Evolutionary conservation across 1,140 invertebrate species (phyloP), one percentile per base, ranked within the genome.

Genomic region (Hermetia illucens): DNA sequence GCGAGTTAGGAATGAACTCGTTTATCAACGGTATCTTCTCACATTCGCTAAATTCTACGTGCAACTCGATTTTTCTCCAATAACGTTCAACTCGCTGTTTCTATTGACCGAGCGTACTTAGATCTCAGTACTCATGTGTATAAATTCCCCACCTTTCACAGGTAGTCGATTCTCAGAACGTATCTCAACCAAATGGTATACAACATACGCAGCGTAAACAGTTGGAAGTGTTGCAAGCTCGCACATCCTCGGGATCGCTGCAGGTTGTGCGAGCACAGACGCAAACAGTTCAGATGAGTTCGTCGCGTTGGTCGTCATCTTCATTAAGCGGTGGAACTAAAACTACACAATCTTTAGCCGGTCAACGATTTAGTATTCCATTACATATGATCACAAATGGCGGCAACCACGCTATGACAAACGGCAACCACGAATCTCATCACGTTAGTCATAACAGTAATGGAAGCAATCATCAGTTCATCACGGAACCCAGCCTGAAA

Each of bases 191-290:
- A 22, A 55, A 61, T 24, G 58, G 58, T 46, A 61, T 52, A 44
- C 63, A 66, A 47, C 63, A 65, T 44, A 61, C 56, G 47, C 63
- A 65, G 45, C 64, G 62, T 43, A 62, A 66, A 47, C 64, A 69
- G 47, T 55, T 68, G 44, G 65, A 69, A 52, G 65, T 69, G 36
- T 58, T 68, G 41, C 62, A 66, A 44, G 56, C 59, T 29, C 61
- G 57, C 40, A 58, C 64, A 40, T 59, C 64, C 36, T 63, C 61
- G 39, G 64, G 63, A 37, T 55, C 57, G 37, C 50, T 69, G 47
- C 65, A 69, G 48, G 65, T 69, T 39, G 64, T 69, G 47, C 65
- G 66, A 51, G 61, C 65, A 29, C 63, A 66, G 38, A 51, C 57
- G 9, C 53, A 55, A 15, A 67, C 64, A 34, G 60, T 68, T 32